A percentile compares a stretch with the other conserved stretches of the same genome.
These are phyloP conservation scores for Drosophila hydei DNA, from an alignment of 1,140 invertebrate species.

Conservation along the genomic window DNA sequence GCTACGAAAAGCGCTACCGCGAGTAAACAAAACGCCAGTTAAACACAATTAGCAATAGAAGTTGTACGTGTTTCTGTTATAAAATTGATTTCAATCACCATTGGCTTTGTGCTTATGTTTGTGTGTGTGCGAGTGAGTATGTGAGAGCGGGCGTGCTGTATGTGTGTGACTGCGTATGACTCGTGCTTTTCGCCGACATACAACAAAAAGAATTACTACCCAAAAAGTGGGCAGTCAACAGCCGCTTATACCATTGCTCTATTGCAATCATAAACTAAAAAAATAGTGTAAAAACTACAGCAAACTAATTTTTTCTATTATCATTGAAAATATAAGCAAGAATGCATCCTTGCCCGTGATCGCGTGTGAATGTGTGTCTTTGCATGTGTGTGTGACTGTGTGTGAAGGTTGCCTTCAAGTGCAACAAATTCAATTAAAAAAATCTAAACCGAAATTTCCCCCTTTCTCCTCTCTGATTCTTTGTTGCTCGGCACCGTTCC, in stretches of 20 bases:
- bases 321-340: constrained; percentile 37
- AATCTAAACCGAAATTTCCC: constrained; percentile 52
- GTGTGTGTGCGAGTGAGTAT: constrained; percentile 18
- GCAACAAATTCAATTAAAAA: constrained; percentile 47
- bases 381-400: constrained; percentile 3
- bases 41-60: constrained; percentile 36
- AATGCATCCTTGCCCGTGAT: constrained; percentile 28
- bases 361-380: constrained; percentile 7
- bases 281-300: constrained; percentile 11
- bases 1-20: constrained; percentile 44
- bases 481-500: constrained; percentile 16
- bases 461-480: constrained; percentile 18
- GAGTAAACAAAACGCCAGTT: constrained; percentile 48
- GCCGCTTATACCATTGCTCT: constrained; percentile 14
- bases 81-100: constrained; percentile 9
- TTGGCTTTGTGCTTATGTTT: constrained; percentile 14
- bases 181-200: constrained; percentile 76
- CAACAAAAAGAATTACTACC: constrained; percentile 45
- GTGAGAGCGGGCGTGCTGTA: constrained; percentile 40
- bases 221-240: constrained; percentile 30
- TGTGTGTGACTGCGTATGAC: constrained; percentile 60
- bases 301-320: constrained; percentile 5
- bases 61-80: constrained; percentile 38
- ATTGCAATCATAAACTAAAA: constrained; percentile 18
- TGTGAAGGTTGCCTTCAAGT: constrained; percentile 51